Evolutionary conservation across 2,888 invertebrate species (phyloP).

Genomic region (Clitarchus hookeri): DNA sequence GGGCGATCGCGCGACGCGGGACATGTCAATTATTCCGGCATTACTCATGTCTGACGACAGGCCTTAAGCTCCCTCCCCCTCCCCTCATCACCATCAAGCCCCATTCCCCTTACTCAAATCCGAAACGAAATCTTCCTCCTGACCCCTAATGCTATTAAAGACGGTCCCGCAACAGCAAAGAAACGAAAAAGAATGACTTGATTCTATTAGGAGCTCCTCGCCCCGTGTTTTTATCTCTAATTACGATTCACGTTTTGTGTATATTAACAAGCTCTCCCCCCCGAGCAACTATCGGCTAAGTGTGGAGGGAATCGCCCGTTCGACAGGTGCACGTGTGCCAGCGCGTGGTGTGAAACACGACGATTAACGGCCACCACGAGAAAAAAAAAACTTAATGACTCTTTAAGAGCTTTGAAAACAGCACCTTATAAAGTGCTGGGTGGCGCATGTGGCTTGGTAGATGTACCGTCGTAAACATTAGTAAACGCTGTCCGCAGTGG

Average conservation of each 20-base stretch:
- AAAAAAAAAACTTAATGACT: too few species aligned
- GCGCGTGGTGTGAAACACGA: not conserved
- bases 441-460: too few species aligned
- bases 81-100: not conserved
- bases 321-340: not conserved
- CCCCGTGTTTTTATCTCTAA: not conserved
- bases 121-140: not conserved
- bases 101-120: not conserved
- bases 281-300: not conserved
- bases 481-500: too few species aligned
- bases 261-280: not conserved
- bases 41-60: conserved; percentile 8
- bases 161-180: not conserved
- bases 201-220: not conserved
- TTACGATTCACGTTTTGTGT: not conserved
- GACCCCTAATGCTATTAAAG: conserved; percentile 7
- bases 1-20: not conserved
- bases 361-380: not conserved
- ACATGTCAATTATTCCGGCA: not conserved
- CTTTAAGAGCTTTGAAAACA: too few species aligned
- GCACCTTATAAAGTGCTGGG: too few species aligned
- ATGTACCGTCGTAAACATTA: too few species aligned
- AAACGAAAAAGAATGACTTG: not conserved
- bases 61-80: not conserved
- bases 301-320: not conserved